Conservation (phyloP, 2,113 vertebrate genomes). For the Mormyrus iriodes region DNA sequence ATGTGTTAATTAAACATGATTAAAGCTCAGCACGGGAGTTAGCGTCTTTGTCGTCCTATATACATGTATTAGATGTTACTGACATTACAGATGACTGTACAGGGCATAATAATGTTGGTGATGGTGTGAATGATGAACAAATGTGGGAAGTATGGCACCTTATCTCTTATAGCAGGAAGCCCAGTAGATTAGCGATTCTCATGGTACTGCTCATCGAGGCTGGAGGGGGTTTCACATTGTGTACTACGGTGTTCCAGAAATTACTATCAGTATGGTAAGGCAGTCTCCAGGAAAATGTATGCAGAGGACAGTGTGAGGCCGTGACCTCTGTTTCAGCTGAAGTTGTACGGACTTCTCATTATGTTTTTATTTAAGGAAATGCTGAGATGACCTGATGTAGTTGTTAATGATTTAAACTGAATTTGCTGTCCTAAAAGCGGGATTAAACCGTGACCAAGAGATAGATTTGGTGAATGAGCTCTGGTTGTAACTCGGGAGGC, state of each 20-base stretch:
- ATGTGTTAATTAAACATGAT: not conserved
- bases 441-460: not conserved
- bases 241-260: not conserved
- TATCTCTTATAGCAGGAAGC: not conserved
- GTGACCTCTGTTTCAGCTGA: not conserved
- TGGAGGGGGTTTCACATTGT: not conserved
- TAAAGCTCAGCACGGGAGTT: not conserved
- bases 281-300: not conserved
- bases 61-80: not conserved
- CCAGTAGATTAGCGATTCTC: not conserved
- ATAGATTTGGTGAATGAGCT: not conserved
- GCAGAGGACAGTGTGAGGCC: not conserved
- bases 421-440: not conserved
- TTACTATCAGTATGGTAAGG: not conserved
- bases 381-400: not conserved
- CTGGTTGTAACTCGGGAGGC: not conserved
- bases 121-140: not conserved
- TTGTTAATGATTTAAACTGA: not conserved
- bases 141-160: not conserved
- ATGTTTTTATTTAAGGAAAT: not conserved
- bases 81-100: not conserved
- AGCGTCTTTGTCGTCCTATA: not conserved
- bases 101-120: not conserved
- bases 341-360: not conserved
- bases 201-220: not conserved